phyloP scores from a whole-genome alignment of 2,888 invertebrate species.

The Mesorhabditis spiculigera region DNA sequence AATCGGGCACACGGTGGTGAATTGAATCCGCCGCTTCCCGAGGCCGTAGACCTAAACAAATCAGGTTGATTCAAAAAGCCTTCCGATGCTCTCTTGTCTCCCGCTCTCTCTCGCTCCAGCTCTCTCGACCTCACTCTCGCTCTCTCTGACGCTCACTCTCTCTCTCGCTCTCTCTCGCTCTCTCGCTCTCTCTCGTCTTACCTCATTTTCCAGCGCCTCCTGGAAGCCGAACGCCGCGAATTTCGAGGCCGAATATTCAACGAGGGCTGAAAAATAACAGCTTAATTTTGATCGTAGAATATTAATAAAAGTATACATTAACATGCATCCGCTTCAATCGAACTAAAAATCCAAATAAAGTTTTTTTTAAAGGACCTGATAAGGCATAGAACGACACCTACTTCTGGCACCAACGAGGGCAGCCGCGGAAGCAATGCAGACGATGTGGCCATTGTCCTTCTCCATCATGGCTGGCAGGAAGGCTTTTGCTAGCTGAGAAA shows the following conservation, averaged over 20 bases:
- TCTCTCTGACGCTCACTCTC: not conserved
- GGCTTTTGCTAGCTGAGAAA: conserved; percentile 79
- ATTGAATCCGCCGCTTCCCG: conserved; percentile 68
- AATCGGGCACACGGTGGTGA: conserved; percentile 86
- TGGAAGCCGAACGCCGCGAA: conserved; percentile 88
- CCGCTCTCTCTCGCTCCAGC: too few relatives aligned
- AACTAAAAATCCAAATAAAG: not conserved
- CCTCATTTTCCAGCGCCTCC: conserved; percentile 78
- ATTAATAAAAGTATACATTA: too few relatives aligned
- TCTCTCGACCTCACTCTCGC: too few relatives aligned
- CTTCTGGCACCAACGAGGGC: conserved; percentile 70
- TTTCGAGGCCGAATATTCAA: conserved; percentile 87
- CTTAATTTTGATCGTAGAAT: not conserved
- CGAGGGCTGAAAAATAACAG: conserved; percentile 42
- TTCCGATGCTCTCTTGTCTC: too few relatives aligned
- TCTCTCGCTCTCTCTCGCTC: not conserved
- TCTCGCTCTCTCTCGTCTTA: conserved; percentile 58
- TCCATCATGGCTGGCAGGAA: conserved; percentile 86
- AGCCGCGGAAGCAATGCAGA: conserved; percentile 84
- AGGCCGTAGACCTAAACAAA: not conserved
- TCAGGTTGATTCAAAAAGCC: not conserved
- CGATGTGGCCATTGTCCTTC: conserved; percentile 81
- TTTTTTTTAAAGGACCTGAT: too few relatives aligned
- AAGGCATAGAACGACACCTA: conserved; percentile 1
- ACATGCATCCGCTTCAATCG: not conserved